Evolutionary conservation across 2,888 invertebrate genomes (phyloP).

Genomic region (Allacma fusca): DNA sequence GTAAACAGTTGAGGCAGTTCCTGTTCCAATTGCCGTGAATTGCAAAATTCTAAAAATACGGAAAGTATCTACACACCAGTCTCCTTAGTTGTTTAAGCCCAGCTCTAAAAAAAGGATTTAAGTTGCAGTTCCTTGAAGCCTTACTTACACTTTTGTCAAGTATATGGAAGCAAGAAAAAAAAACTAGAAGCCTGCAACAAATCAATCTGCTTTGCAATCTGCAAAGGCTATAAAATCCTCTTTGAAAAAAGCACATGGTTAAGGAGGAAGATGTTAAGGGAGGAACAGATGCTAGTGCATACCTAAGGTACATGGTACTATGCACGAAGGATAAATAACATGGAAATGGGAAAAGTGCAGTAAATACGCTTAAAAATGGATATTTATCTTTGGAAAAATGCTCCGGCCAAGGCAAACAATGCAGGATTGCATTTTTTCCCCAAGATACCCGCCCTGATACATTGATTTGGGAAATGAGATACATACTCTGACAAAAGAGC

Average conservation of each 20-base stretch:
- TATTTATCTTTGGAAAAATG: not conserved
- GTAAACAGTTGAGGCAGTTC: too few species aligned
- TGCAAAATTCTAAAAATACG: too few species aligned
- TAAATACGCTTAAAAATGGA: not conserved
- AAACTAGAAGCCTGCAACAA: not conserved
- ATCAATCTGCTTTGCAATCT: slow-evolving; percentile 12
- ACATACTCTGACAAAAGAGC: not conserved
- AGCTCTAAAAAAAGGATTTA: too few species aligned
- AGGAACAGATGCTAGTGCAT: not conserved
- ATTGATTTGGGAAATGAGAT: too few species aligned
- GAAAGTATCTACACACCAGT: too few species aligned
- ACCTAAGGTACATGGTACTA: not conserved
- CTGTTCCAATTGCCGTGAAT: too few species aligned
- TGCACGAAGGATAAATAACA: not conserved
- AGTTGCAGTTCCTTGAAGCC: too few species aligned
- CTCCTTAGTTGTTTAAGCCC: too few species aligned
- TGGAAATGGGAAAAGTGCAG: not conserved
- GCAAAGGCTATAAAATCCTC: not conserved
- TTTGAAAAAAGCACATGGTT: not conserved
- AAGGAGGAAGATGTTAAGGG: not conserved
- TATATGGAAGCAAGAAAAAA: too few species aligned
- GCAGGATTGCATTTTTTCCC: too few species aligned
- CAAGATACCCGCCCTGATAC: too few species aligned
- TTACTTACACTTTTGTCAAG: too few species aligned
- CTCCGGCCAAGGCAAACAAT: not conserved